Evolutionary conservation across 2,888 invertebrate species (phyloP).

Genomic region (Acholoe squamosa): DNA sequence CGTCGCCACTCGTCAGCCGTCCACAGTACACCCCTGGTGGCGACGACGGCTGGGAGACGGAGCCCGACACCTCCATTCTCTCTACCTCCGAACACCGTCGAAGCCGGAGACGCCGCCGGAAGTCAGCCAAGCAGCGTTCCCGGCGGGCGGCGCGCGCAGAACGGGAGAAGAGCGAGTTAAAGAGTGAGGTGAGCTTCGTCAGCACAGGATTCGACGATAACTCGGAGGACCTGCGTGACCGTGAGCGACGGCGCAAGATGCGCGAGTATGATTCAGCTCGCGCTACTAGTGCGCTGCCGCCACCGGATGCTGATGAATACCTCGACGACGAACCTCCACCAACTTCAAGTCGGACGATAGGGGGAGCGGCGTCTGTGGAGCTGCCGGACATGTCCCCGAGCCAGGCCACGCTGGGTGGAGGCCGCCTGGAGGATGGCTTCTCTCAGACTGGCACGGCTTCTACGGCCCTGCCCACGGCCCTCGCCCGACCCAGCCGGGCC

Average conservation of each 20-base stretch:
- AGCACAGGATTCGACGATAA: neutral
- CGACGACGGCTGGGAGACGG: constrained; percentile 56
- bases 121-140: neutral
- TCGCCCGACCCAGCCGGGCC: neutral
- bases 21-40: constrained; percentile 42
- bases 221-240: neutral
- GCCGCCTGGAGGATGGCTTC: neutral
- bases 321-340: neutral
- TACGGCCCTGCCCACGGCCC: neutral
- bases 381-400: constrained; percentile 14
- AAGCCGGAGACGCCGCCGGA: neutral
- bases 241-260: constrained; percentile 5
- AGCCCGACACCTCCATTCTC: neutral
- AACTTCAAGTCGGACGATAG: neutral
- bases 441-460: neutral
- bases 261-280: constrained; percentile 28
- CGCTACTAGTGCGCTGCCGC: constrained; percentile 26
- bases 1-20: constrained; percentile 26
- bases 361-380: neutral
- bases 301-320: neutral
- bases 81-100: neutral
- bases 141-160: neutral
- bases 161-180: neutral
- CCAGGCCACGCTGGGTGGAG: neutral
- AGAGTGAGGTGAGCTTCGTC: neutral